Percentiles rank a stretch among this genome's conserved stretches.
phyloP scores from a whole-genome alignment of 2,113 vertebrate genomes.

The Herpetotheres cachinnans region DNA sequence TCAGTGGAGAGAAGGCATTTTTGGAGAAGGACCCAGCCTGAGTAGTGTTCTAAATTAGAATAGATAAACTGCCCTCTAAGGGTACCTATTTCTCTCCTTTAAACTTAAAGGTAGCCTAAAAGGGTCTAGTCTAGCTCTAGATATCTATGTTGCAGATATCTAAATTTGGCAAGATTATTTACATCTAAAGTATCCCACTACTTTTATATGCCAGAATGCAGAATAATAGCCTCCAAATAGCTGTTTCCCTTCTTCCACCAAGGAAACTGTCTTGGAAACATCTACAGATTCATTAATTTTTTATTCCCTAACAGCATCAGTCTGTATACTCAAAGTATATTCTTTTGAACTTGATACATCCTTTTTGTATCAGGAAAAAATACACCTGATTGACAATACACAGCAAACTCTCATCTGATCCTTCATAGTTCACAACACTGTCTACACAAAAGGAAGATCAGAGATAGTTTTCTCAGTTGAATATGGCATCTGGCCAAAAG shows the following conservation, averaged over 20 bases:
- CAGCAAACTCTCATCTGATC: background rate
- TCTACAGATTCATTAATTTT: background rate
- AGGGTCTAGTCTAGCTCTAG: background rate
- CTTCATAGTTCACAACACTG: background rate
- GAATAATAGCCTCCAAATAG: background rate
- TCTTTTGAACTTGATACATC: background rate
- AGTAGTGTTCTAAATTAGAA: background rate
- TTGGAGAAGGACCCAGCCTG: background rate
- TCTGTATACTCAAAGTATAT: background rate
- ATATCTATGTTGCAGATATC: background rate
- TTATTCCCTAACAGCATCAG: background rate
- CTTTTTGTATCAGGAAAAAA: background rate
- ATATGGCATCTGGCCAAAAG: background rate
- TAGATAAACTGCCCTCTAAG: background rate
- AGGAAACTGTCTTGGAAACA: background rate
- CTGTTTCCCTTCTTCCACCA: background rate
- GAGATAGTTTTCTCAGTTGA: background rate
- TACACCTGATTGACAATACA: background rate
- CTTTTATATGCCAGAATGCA: background rate
- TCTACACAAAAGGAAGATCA: background rate
- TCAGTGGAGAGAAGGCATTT: background rate
- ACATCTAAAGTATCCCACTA: background rate
- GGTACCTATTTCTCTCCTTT: background rate
- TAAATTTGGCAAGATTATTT: background rate
- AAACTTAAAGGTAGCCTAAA: background rate